Evolutionary conservation across 2,797 vertebrate species (phyloP).

Genomic region (Dicrostonyx torquatus): DNA sequence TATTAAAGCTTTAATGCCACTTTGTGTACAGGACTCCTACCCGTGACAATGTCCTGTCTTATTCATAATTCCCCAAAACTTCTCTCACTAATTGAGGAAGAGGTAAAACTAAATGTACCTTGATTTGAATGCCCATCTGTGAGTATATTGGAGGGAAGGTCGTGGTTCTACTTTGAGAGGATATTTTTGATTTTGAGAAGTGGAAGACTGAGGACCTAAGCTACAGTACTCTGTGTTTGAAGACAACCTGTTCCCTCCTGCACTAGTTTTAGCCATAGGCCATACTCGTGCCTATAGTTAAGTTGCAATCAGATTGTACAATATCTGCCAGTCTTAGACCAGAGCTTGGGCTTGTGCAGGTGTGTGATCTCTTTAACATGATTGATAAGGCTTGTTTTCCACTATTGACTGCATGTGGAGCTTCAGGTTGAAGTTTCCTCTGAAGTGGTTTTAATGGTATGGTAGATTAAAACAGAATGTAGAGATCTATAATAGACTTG

Average conservation of each 20-base stretch:
- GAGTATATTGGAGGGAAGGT: neutral
- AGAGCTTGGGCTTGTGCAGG: neutral
- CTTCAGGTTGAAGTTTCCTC: conserved; percentile 1
- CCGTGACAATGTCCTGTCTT: neutral
- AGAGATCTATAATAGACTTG: neutral
- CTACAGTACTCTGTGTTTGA: neutral
- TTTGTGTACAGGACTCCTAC: neutral
- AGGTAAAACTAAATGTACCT: conserved; percentile 17
- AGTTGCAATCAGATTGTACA: neutral
- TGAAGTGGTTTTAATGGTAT: conserved; percentile 16
- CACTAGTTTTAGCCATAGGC: neutral
- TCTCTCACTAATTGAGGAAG: conserved; percentile 45
- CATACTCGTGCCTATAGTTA: neutral
- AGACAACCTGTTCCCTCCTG: neutral
- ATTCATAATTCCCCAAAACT: neutral
- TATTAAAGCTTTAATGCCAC: conserved; percentile 8
- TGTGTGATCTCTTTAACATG: neutral
- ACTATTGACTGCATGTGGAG: neutral
- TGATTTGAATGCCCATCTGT: conserved; percentile 2
- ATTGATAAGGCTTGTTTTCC: conserved; percentile 1
- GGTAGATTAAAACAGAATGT: neutral
- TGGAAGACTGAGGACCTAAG: neutral
- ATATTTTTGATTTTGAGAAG: neutral
- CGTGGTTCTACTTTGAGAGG: neutral
- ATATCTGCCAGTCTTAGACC: neutral